Evolutionary conservation across 2,888 invertebrate genomes (phyloP).

Genomic region (Horisme vitalbata): DNA sequence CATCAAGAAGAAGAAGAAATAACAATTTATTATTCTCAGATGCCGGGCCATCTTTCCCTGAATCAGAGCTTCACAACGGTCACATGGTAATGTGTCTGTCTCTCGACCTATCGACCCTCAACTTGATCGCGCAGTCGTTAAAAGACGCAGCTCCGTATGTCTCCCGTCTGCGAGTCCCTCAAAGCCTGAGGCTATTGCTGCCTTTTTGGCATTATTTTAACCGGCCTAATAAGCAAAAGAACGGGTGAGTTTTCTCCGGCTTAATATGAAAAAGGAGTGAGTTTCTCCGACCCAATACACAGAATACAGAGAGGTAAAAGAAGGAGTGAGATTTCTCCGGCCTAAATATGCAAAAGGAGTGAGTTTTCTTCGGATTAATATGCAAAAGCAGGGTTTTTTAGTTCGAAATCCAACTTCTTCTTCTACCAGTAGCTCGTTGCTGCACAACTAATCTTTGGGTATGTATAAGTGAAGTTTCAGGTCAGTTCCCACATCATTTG

Average conservation of each 20-base stretch:
- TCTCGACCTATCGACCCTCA: constrained; percentile 44
- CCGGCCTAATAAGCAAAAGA: background rate
- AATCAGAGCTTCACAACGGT: constrained; percentile 44
- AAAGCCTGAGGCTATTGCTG: constrained; percentile 25
- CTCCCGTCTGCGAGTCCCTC: constrained; percentile 41
- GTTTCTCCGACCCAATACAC: too few relatives aligned
- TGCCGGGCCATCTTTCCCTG: constrained; percentile 42
- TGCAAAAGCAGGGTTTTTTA: too few relatives aligned
- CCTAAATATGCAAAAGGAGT: too few relatives aligned
- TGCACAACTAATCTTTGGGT: too few relatives aligned
- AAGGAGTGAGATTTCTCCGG: too few relatives aligned
- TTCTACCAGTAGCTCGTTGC: too few relatives aligned
- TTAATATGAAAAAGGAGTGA: too few relatives aligned
- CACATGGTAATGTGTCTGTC: constrained; percentile 57
- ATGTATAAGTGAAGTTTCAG: too few relatives aligned
- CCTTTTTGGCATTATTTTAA: constrained; percentile 28
- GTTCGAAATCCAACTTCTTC: too few relatives aligned
- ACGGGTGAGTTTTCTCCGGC: background rate
- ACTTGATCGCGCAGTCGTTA: constrained; percentile 41
- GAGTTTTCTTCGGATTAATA: too few relatives aligned
- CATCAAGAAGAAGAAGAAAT: background rate
- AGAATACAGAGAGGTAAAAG: too few relatives aligned
- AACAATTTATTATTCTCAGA: constrained; percentile 31
- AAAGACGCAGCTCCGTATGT: constrained; percentile 38
- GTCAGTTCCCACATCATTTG: too few relatives aligned